These are phyloP conservation scores for Notarius lentiginosus DNA, from an alignment of 2,113 vertebrate genomes.

Conservation along the genomic window DNA sequence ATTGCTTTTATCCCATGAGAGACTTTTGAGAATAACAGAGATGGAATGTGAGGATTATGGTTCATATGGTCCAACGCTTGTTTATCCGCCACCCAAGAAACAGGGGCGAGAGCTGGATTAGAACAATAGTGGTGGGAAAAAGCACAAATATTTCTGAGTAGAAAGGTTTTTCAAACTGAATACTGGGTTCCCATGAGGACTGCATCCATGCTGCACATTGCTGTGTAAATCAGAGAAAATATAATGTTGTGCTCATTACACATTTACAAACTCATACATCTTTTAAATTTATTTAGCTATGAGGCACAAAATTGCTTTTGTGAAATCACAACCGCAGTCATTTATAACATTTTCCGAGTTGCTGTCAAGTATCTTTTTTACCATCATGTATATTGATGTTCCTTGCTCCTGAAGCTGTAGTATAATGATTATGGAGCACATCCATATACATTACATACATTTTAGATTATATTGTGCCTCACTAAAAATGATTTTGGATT, in stretches of 20 bases:
- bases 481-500: neutral
- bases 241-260: neutral
- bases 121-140: conserved; percentile 21
- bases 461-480: neutral
- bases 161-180: neutral
- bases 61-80: conserved; percentile 63
- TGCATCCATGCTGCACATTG: neutral
- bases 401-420: neutral
- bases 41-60: conserved; percentile 59
- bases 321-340: neutral
- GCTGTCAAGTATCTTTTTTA: neutral
- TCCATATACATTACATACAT: neutral
- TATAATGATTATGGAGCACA: neutral
- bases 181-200: conserved; percentile 14
- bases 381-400: conserved; percentile 3
- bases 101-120: conserved; percentile 4
- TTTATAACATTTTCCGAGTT: neutral
- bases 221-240: neutral
- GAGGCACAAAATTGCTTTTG: neutral
- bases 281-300: conserved; percentile 4
- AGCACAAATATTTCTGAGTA: neutral
- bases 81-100: conserved; percentile 62
- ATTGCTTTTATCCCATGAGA: conserved; percentile 75
- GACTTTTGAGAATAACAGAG: conserved; percentile 63
- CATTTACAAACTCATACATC: neutral